Evolutionary conservation across 2,113 vertebrate genomes (phyloP).

Genomic region (Rhizomys pruinosus): DNA sequence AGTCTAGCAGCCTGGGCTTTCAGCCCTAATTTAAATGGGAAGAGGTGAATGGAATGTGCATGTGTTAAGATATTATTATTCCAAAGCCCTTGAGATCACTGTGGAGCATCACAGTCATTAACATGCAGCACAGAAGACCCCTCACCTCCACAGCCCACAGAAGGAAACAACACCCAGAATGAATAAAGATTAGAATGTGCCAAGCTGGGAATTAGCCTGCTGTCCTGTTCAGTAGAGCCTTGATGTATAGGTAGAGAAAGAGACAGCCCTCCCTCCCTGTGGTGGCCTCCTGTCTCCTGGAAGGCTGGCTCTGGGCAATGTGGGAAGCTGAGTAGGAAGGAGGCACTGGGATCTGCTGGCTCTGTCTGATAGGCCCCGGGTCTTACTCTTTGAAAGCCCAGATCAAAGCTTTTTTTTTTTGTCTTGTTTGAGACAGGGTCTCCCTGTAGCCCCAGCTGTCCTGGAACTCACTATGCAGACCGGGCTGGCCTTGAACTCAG

Average conservation of each 20-base stretch:
- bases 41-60: conserved; percentile 27
- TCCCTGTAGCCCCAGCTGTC: no score
- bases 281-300: background rate
- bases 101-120: background rate
- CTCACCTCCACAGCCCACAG: background rate
- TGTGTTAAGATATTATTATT: conserved; percentile 46
- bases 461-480: no score
- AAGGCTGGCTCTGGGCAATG: background rate
- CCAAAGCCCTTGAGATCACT: background rate
- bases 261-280: background rate
- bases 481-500: no score
- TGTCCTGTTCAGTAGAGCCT: background rate
- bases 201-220: background rate
- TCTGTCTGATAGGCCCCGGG: background rate
- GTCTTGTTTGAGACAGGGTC: no score
- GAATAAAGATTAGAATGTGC: background rate
- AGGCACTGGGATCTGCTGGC: background rate
- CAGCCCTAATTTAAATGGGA: background rate
- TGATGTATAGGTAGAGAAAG: fast-evolving
- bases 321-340: background rate
- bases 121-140: conserved; percentile 23
- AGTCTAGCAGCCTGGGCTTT: background rate
- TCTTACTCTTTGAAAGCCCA: background rate
- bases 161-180: background rate
- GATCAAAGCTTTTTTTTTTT: no score